These are phyloP conservation scores for Arctopsyche grandis DNA, from an alignment of 1,140 invertebrate genomes.

Conservation along the genomic window DNA sequence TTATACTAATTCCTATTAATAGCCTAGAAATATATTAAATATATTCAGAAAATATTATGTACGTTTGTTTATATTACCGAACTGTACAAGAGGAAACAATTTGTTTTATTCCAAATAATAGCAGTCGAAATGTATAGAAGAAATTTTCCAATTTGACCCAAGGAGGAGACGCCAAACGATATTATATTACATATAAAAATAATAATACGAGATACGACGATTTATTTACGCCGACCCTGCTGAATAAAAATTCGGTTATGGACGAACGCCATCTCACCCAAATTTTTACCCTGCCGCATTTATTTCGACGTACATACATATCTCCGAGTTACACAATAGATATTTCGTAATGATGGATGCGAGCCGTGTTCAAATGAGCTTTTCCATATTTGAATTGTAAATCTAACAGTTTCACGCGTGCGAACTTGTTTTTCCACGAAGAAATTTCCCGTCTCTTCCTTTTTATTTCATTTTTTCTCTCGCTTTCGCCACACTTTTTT, in stretches of 20 bases:
- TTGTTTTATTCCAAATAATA: no score
- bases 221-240: conserved; percentile 9
- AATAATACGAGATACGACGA: neutral
- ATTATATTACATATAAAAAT: neutral
- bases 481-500: neutral
- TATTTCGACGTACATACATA: neutral
- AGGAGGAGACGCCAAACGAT: neutral
- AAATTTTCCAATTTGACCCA: neutral
- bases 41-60: no score
- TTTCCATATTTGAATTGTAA: conserved; percentile 34
- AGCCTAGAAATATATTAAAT: no score
- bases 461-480: neutral
- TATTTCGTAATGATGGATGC: conserved; percentile 35
- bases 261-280: neutral
- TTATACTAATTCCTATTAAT: no score
- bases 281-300: neutral
- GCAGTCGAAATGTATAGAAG: neutral
- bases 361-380: conserved; percentile 32
- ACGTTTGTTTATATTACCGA: no score
- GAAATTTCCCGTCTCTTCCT: neutral
- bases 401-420: conserved; percentile 30
- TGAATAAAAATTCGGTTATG: conserved; percentile 4
- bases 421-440: conserved; percentile 25
- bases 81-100: no score
- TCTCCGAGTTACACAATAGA: conserved; percentile 24